These are phyloP conservation scores for Ammodytes marinus DNA, from an alignment of 2,113 vertebrate genomes.

Conservation along the genomic window DNA sequence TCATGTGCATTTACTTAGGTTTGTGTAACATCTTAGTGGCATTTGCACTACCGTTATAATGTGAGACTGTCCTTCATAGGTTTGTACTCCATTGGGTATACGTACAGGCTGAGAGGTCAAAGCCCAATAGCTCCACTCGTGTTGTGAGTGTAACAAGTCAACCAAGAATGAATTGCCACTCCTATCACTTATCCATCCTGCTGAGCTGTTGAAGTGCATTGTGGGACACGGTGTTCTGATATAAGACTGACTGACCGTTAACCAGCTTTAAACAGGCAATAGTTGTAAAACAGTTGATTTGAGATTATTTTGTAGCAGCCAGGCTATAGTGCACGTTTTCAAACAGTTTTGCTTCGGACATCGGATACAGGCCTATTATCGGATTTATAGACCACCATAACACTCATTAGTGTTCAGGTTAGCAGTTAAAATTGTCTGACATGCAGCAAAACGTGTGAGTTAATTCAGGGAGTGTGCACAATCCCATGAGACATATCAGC, in stretches of 20 bases:
- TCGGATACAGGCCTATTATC: not conserved
- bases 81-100: not conserved
- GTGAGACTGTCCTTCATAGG: not conserved
- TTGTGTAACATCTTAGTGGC: too few species aligned
- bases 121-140: not conserved
- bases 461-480: not conserved
- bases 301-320: too few species aligned
- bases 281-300: not conserved
- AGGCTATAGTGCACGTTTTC: too few species aligned
- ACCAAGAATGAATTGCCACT: not conserved
- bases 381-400: too few species aligned
- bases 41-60: not conserved
- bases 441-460: not conserved
- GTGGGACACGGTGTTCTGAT: not conserved
- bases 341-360: not conserved
- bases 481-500: not conserved
- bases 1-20: not conserved
- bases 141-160: constrained; percentile 1
- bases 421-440: not conserved
- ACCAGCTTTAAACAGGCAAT: not conserved
- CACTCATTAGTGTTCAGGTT: too few species aligned
- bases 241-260: not conserved
- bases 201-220: not conserved
- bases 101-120: not conserved
- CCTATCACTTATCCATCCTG: not conserved